Conservation (phyloP, 2,797 vertebrate species). For the Mormyrus proboscirostris region DNA sequence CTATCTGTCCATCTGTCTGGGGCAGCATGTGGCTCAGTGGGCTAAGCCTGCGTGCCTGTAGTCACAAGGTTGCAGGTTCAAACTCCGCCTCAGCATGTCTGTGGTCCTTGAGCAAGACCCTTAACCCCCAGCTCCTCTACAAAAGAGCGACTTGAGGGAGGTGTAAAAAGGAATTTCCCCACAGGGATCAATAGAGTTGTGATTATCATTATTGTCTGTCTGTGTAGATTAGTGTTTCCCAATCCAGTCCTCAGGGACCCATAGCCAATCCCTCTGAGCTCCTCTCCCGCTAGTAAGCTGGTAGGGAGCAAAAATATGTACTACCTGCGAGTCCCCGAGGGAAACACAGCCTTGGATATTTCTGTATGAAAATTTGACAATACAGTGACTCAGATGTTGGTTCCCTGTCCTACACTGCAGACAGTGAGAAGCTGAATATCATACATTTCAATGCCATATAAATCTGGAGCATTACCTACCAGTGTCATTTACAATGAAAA, state of each 20-base stretch:
- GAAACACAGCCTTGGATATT: neutral
- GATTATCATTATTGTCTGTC: too few relatives aligned
- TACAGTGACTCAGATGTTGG: neutral
- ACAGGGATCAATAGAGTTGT: too few relatives aligned
- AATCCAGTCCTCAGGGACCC: neutral
- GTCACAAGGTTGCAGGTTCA: too few relatives aligned
- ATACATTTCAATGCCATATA: neutral
- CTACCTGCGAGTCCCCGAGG: neutral
- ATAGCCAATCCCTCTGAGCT: neutral
- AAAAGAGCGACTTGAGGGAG: too few relatives aligned
- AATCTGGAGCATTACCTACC: neutral
- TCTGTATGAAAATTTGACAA: neutral
- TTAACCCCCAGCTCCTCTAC: too few relatives aligned
- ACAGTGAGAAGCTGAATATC: neutral
- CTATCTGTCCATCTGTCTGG: too few relatives aligned
- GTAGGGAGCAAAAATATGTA: neutral
- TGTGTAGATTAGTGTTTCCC: neutral
- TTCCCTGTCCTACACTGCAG: neutral
- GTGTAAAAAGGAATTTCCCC: too few relatives aligned
- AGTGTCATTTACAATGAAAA: neutral
- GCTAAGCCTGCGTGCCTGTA: too few relatives aligned
- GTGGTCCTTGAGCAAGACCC: too few relatives aligned
- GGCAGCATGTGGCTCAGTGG: too few relatives aligned
- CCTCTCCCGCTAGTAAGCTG: neutral
- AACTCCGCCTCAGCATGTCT: too few relatives aligned